Evolutionary conservation across 2,797 vertebrate species (phyloP), one percentile per base, ranked within the genome.

Genomic region (Oceanodroma leucorhoa): DNA sequence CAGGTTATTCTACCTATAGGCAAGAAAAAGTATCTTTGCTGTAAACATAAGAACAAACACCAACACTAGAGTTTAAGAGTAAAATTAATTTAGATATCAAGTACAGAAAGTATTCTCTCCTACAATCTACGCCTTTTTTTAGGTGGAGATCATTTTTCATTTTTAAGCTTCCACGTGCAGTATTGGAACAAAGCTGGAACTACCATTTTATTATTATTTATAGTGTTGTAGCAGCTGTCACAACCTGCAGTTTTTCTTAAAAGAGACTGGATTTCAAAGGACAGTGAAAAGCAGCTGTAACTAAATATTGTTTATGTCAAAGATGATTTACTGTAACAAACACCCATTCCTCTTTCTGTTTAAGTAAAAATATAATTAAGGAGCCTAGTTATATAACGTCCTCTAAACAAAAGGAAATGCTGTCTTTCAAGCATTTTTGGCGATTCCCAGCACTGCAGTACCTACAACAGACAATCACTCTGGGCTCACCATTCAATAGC

Each of bases 321-420:
- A 93, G 51, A 94, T 53, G 87, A 93, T 83, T 89, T 90, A 80
- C 83, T 89, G 87, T 87, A 91, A 87, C 87, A 85, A 93, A 78
- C 78, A 85, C 30, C n/a, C 58, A 69, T 78, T 93, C 54, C 82
- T 89, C 67, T 48, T 73, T 54, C 81, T 80, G 86, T 65, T 89
- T 71, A 85, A 71, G 34, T 22, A 75, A 61, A 93, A 87, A 82
- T 20, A 75, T 58, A 92, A 91, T 93, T 94, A 93, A 78, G 45
- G 40, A 84, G n/a, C 48, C 60, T 41, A 53, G 73, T 93, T 90
- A 90, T 6, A n/a, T n/a, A 95, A 85, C 48, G 54, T 12, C 27
- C 5, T 53, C 62, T 53, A 70, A 87, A 89, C 21, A 62, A 87
- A 88, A 89, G 41, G 70, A 92, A 93, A 85, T 3, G 17, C 53